These are phyloP conservation scores for Dendrocincla fuliginosa DNA, from an alignment of 2,797 vertebrate genomes.

Conservation along the genomic window DNA sequence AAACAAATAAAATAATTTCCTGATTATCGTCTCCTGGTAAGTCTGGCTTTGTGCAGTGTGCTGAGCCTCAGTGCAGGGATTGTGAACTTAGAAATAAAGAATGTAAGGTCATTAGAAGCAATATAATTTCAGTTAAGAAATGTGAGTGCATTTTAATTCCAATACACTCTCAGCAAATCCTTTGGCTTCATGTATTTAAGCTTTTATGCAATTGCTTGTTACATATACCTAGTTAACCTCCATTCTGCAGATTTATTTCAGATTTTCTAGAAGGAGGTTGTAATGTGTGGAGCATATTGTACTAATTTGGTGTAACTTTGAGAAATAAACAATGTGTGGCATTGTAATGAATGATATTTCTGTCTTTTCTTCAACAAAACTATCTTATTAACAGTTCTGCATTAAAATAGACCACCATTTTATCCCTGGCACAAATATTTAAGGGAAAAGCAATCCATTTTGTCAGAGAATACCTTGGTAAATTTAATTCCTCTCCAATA, in stretches of 20 bases:
- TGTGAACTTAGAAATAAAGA: neutral
- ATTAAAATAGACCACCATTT: neutral
- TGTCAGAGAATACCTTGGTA: neutral
- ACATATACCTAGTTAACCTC: neutral
- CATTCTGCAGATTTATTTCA: neutral
- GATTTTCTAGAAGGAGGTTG: neutral
- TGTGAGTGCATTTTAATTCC: neutral
- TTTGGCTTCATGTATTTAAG: neutral
- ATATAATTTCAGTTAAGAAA: neutral
- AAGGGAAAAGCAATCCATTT: neutral
- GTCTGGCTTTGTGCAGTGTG: neutral
- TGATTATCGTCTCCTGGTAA: neutral
- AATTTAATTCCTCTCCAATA: constrained; percentile 40
- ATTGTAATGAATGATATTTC: neutral
- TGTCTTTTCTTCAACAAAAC: neutral
- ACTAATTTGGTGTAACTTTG: neutral
- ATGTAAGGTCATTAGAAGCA: neutral
- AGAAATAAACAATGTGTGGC: accelerated
- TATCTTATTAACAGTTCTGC: neutral
- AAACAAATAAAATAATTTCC: neutral
- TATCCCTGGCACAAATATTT: neutral
- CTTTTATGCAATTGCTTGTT: neutral
- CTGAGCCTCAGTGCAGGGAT: neutral
- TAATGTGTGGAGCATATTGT: neutral
- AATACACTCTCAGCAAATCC: neutral